A percentile compares a stretch with the other conserved stretches of the same genome.
These are phyloP conservation scores for Sclerurus mexicanus DNA, from an alignment of 2,113 vertebrate species.

Conservation along the genomic window DNA sequence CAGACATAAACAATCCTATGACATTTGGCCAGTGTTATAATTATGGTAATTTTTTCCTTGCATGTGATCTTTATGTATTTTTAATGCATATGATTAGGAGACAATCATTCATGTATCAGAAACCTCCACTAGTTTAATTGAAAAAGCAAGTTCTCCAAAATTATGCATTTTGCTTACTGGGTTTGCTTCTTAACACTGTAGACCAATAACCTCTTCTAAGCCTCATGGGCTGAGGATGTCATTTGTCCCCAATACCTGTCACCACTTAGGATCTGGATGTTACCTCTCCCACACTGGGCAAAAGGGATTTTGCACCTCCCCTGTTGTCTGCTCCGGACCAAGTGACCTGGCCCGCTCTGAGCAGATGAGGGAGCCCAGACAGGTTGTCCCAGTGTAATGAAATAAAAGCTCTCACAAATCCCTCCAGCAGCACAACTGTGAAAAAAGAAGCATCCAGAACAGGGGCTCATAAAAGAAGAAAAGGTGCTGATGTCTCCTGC, in stretches of 20 bases:
- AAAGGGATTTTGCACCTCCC: not conserved
- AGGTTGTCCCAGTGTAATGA: not conserved
- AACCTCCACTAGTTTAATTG: not conserved
- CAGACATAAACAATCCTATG: not conserved
- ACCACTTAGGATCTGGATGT: not conserved
- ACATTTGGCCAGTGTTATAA: not conserved
- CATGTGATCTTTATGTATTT: not conserved
- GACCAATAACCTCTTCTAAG: not conserved
- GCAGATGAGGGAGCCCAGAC: not conserved
- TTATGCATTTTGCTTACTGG: not conserved
- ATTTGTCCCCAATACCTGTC: not conserved
- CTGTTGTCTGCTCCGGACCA: not conserved
- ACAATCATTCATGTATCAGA: not conserved
- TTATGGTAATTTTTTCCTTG: not conserved
- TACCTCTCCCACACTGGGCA: not conserved
- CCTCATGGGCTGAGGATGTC: not conserved
- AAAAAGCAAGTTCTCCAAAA: not conserved
- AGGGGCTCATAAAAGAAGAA: not conserved
- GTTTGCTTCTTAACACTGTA: not conserved
- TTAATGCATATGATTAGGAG: not conserved
- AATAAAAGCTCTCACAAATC: not conserved
- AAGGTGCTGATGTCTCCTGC: not conserved
- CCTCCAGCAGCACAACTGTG: not conserved
- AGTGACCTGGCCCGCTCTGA: not conserved
- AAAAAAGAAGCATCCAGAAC: accelerated